phyloP scores from a whole-genome alignment of 2,888 invertebrate species.

The Lepas anatifera region DNA sequence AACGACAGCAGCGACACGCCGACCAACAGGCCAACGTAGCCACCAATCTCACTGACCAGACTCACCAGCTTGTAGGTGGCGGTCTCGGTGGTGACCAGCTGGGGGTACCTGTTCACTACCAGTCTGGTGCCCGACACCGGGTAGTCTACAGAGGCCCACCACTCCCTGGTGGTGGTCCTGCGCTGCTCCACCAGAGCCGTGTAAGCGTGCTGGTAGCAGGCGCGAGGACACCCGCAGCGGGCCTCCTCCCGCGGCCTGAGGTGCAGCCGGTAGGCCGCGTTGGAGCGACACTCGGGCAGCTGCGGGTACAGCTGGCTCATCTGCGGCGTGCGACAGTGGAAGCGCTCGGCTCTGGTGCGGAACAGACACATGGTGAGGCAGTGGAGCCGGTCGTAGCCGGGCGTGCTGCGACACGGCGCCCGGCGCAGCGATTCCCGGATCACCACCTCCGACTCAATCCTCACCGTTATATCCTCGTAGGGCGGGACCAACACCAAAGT shows the following conservation, averaged over 20 bases:
- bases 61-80: not conserved
- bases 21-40: slow-evolving; percentile 1
- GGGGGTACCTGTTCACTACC: not conserved
- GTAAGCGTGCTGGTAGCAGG: not conserved
- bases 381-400: not conserved
- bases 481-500: not conserved
- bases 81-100: not conserved
- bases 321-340: not conserved
- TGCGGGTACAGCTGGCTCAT: not conserved
- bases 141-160: too few relatives aligned
- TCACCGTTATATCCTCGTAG: not conserved
- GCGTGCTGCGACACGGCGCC: not conserved
- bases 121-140: not conserved
- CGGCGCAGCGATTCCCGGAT: not conserved
- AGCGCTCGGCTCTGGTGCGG: not conserved
- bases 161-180: too few relatives aligned
- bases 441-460: not conserved
- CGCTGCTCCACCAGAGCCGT: too few relatives aligned
- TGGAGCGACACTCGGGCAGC: not conserved
- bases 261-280: not conserved
- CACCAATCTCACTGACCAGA: not conserved
- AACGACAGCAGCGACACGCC: not conserved
- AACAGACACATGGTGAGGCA: not conserved
- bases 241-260: not conserved
- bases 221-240: not conserved